phyloP scores from a whole-genome alignment of 2,888 invertebrate genomes.

The Sphaerophoria rueppellii region DNA sequence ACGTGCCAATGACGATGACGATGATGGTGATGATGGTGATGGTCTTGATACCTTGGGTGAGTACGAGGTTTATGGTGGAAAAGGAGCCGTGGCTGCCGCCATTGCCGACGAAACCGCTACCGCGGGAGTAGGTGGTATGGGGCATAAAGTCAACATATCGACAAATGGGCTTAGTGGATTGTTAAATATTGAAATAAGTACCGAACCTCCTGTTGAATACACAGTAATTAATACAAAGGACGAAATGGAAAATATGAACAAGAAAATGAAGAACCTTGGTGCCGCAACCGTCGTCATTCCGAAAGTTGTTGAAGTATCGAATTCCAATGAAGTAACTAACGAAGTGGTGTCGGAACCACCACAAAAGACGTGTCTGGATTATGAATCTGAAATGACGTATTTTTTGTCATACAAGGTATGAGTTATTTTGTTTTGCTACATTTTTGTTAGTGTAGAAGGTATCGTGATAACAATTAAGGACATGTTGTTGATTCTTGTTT shows the following conservation, averaged over 20 bases:
- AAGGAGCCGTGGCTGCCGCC: slow-evolving; percentile 66
- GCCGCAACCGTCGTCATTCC: neutral
- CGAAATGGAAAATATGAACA: slow-evolving; percentile 28
- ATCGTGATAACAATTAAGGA: neutral
- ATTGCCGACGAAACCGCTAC: slow-evolving; percentile 74
- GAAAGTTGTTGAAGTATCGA: slow-evolving; percentile 39
- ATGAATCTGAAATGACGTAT: slow-evolving; percentile 91
- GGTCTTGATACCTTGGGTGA: too few relatives aligned
- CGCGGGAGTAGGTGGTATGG: slow-evolving; percentile 73
- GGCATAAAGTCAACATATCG: slow-evolving; percentile 64
- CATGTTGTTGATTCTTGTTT: slow-evolving; percentile 4
- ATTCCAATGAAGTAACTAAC: slow-evolving; percentile 74
- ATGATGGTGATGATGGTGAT: slow-evolving; percentile 69
- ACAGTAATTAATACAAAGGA: slow-evolving; percentile 74
- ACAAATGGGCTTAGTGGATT: slow-evolving; percentile 72
- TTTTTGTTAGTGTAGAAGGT: neutral
- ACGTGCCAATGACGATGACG: slow-evolving; percentile 75
- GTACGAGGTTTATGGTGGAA: too few relatives aligned
- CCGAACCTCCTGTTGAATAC: slow-evolving; percentile 79
- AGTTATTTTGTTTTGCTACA: slow-evolving; percentile 30
- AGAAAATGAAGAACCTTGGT: slow-evolving; percentile 64
- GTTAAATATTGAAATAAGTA: slow-evolving; percentile 76
- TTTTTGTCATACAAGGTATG: slow-evolving; percentile 91
- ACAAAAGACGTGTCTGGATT: slow-evolving; percentile 92
- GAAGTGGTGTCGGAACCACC: slow-evolving; percentile 62